Base-by-base conservation (phyloP, 2,797 vertebrate genomes). In the Hozukius guyotensis region DNA sequence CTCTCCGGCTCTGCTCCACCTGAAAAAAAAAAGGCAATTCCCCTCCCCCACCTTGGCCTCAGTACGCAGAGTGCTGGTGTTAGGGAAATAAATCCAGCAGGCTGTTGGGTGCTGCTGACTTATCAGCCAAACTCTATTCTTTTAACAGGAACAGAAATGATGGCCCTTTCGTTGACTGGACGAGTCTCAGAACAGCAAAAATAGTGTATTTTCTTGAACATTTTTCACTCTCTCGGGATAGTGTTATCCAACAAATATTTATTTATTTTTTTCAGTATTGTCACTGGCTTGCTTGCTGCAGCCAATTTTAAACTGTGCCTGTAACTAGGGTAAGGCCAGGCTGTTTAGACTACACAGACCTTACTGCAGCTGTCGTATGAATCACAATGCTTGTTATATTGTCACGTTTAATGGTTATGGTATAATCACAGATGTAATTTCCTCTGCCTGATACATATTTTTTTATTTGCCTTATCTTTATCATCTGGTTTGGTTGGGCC, bases 51-150 rank as follows among this genome's bases (percentile, higher is more conserved):
- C 14, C 71, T 32, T 61, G 63, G 76, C 72, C 78, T 81, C 79
- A 42, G 71, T 78, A 38, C 73, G 63, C 65, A 31, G 73, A 87
- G 63, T 76, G 77, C 84, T 87, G 83, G 70, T 86, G 84, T 86
- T 75, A 24, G 65, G 65, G 86, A 86, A 90, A 91, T 91, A 89
- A 91, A 92, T 92, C 89, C 78, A 12, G 12, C 55, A 75, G 71
- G 73, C 80, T 77, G 86, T 49, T 77, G 59, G 80, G 12, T 62
- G 77, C 81, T 82, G 87, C 89, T 84, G 90, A 91, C 85, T 87
- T 88, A 90, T 89, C 86, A 91, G 85, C 83, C 52, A 60, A 81
- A 74, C 59, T 71, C 81, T 70, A 69, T 87, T 91, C 72, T 90
- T 86, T 86, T 71, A 78, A 79, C 60, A 60, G 71, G 24, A 80